Conservation (phyloP, 2,113 vertebrate genomes). For the Vombatus ursinus region DNA sequence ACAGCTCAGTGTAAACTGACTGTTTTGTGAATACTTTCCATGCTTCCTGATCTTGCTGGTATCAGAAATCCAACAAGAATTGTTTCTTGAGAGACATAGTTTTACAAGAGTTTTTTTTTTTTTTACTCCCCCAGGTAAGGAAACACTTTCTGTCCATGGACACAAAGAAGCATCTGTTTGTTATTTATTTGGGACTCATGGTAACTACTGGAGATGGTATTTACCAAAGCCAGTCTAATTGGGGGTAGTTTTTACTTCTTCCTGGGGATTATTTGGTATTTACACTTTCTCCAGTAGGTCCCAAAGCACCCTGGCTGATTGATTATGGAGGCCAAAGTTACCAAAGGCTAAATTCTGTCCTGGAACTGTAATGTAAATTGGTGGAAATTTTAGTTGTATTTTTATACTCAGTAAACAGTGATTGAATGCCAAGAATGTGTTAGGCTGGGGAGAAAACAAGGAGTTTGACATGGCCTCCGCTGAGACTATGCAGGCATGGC, state of each 20-base stretch:
- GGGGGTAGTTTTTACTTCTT: neutral
- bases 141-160: constrained; percentile 28
- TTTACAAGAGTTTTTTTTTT: constrained; percentile 39
- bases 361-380: constrained; percentile 7
- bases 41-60: constrained; percentile 46
- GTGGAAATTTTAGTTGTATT: constrained; percentile 35
- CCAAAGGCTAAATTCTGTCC: constrained; percentile 22
- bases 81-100: constrained; percentile 41
- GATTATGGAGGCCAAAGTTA: constrained; percentile 26
- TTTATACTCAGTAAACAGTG: constrained; percentile 26
- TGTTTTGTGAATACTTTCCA: constrained; percentile 56
- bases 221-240: constrained; percentile 41
- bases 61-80: constrained; percentile 39
- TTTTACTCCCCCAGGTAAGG: constrained; percentile 17
- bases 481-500: neutral
- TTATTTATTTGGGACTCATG: constrained; percentile 29
- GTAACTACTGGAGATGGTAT: constrained; percentile 18
- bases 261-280: constrained; percentile 30
- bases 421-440: constrained; percentile 11
- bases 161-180: constrained; percentile 33
- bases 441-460: constrained; percentile 9
- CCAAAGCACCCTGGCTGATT: constrained; percentile 30
- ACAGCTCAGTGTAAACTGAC: constrained; percentile 46
- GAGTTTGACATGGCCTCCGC: neutral
- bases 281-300: neutral